Percentiles rank a stretch among this genome's conserved stretches.
Conservation (phyloP, 2,888 invertebrate genomes). For the Pseudococcus jackbeardsleyi region DNA sequence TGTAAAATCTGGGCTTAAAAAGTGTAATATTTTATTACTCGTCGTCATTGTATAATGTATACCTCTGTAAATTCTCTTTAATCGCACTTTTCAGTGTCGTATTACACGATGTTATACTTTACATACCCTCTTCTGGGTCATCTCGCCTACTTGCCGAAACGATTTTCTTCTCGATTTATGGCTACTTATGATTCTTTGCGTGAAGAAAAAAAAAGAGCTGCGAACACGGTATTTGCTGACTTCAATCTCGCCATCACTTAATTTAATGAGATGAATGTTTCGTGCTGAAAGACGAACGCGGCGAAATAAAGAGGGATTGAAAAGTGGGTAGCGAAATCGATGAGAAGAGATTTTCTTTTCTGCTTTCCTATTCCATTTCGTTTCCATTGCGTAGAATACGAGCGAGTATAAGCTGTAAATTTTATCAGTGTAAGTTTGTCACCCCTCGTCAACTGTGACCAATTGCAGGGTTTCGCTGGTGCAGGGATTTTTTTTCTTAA, state of each 20-base stretch:
- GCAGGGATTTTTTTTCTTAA: not conserved
- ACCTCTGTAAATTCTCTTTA: not conserved
- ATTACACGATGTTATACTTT: not conserved
- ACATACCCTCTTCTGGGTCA: no score
- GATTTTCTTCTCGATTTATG: not conserved
- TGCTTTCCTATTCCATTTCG: not conserved
- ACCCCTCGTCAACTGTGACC: not conserved
- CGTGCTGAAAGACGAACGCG: not conserved
- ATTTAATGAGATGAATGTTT: conserved; percentile 49
- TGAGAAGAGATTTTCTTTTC: not conserved
- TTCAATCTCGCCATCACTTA: conserved; percentile 11
- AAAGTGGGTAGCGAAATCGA: conserved; percentile 9
- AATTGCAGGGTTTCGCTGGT: not conserved
- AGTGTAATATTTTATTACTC: not conserved
- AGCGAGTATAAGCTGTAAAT: conserved; percentile 29
- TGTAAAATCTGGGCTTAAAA: not conserved
- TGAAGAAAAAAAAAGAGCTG: not conserved
- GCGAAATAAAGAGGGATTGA: conserved; percentile 15
- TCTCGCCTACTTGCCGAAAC: not conserved
- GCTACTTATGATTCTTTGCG: not conserved
- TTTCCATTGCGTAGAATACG: conserved; percentile 33
- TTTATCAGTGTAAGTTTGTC: conserved; percentile 23
- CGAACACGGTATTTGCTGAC: conserved; percentile 6
- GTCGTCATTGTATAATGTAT: not conserved
- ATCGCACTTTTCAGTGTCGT: not conserved